Evolutionary conservation across 1,140 invertebrate genomes (phyloP).

Genomic region (Brachionus rotundiformis): DNA sequence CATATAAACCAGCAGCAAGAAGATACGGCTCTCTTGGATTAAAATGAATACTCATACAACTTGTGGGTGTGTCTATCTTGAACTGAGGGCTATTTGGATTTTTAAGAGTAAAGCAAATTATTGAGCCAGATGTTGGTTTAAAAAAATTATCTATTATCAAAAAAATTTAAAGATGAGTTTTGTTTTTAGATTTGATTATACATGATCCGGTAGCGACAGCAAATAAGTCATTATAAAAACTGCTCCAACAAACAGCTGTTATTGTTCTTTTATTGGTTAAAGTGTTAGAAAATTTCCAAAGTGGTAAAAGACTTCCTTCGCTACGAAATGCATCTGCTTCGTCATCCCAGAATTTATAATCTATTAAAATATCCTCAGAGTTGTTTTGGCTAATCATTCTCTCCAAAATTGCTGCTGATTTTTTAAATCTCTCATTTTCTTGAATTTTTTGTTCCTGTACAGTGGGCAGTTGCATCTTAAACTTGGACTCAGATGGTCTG

Average conservation of each 20-base stretch:
- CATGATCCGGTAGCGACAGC: slow-evolving; percentile 84
- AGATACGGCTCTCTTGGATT: slow-evolving; percentile 77
- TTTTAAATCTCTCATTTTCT: slow-evolving; percentile 58
- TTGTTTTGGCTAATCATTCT: slow-evolving; percentile 91
- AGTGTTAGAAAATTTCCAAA: slow-evolving; percentile 81
- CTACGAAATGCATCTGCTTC: slow-evolving; percentile 86
- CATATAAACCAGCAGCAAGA: slow-evolving; percentile 79
- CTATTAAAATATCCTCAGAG: slow-evolving; percentile 85
- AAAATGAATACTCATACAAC: slow-evolving; percentile 82
- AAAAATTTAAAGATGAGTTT: background rate
- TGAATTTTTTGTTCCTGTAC: slow-evolving; percentile 56
- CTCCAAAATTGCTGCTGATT: slow-evolving; percentile 78
- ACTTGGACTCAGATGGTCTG: background rate
- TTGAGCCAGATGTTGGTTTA: slow-evolving; percentile 72
- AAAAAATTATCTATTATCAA: slow-evolving; percentile 74
- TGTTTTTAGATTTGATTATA: too few relatives aligned
- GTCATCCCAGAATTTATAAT: slow-evolving; percentile 93
- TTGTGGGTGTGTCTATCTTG: slow-evolving; percentile 75
- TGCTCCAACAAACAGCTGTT: slow-evolving; percentile 82
- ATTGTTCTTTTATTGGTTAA: slow-evolving; percentile 72
- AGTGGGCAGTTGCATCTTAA: background rate
- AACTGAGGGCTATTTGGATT: slow-evolving; percentile 89
- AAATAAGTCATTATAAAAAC: slow-evolving; percentile 83
- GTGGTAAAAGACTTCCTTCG: slow-evolving; percentile 82
- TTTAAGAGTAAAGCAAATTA: slow-evolving; percentile 82